Evolutionary conservation across 1,140 invertebrate species (phyloP), one percentile per base, ranked within the genome.

Genomic region (Leptinotarsa undecemlineata): DNA sequence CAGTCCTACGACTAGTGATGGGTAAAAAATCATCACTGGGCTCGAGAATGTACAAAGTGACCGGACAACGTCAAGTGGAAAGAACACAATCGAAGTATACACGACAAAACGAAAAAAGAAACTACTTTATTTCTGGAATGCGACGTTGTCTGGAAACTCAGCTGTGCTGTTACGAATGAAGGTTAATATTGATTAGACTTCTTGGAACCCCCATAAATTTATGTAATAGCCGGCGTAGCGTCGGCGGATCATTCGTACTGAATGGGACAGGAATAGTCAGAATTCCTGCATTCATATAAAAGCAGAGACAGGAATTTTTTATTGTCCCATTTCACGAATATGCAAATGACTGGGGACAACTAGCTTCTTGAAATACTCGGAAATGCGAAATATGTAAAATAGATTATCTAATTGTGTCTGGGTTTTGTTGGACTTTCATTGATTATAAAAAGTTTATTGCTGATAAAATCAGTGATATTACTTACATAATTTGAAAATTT

Each of bases 151-250:
- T 57, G 51, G 51, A 57, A 42, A 57, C 51, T 57, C 51, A 57
- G 51, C 51, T 57, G 51, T 57, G 51, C 14, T 57, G 51, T 57
- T 57, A 57, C 51, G 51, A 57, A 57, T 57, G 51, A 57, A 57
- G 51, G 51, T 57, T 57, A 57, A 57, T 57, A 57, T 57, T 57
- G 51, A 57, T 57, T 57, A 57, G 51, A 57, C 51, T 57, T 57
- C 51, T 15, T 57, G 51, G 51, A 57, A 57, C 51, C 51, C 51
- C 51, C 51, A 57, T 57, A 57, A 57, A 57, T 57, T 57, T 57
- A 57, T 57, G 51, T 57, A 19, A 57, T 15, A 57, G 51, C 51
- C 51, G n/a, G 51, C 51, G 15, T 19, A 57, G 51, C 51, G 51
- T 19, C 51, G 51, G 15, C n/a, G 51, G 51, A 57, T 57, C 17